A percentile compares a stretch with the other conserved stretches of the same genome.
Evolutionary conservation across 2,888 invertebrate species (phyloP).

Genomic region (Spisula subtruncata): DNA sequence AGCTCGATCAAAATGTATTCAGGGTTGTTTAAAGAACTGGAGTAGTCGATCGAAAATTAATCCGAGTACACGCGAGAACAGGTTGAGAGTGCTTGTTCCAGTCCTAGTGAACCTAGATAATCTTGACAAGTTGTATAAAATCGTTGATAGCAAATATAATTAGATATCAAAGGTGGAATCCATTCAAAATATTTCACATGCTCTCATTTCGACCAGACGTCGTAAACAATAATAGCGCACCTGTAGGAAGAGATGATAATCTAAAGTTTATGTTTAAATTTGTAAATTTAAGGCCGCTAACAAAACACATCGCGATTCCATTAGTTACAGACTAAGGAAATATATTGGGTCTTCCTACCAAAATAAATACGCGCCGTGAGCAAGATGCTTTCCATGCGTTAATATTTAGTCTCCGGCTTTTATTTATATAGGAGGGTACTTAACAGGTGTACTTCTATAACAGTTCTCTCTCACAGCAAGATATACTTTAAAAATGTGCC

Average conservation of each 20-base stretch:
- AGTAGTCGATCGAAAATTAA: too few species aligned
- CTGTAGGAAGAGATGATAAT: background rate
- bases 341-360: background rate
- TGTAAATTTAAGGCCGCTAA: conserved; percentile 14
- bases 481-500: too few species aligned
- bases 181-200: too few species aligned
- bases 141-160: too few species aligned
- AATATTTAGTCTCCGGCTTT: conserved; percentile 15
- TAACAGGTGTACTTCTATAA: background rate
- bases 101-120: too few species aligned
- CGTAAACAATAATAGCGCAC: background rate
- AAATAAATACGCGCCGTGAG: background rate
- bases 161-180: too few species aligned
- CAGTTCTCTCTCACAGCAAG: conserved; percentile 1
- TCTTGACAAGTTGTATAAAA: too few species aligned
- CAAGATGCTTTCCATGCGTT: background rate
- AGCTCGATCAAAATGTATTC: too few species aligned
- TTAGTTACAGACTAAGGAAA: background rate
- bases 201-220: background rate
- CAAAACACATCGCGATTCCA: background rate
- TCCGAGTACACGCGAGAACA: too few species aligned
- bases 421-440: background rate
- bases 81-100: too few species aligned
- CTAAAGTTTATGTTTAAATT: background rate
- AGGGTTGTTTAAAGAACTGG: too few species aligned